Base-by-base conservation (phyloP, 2,888 invertebrate species). In the Artemia sinica region DNA sequence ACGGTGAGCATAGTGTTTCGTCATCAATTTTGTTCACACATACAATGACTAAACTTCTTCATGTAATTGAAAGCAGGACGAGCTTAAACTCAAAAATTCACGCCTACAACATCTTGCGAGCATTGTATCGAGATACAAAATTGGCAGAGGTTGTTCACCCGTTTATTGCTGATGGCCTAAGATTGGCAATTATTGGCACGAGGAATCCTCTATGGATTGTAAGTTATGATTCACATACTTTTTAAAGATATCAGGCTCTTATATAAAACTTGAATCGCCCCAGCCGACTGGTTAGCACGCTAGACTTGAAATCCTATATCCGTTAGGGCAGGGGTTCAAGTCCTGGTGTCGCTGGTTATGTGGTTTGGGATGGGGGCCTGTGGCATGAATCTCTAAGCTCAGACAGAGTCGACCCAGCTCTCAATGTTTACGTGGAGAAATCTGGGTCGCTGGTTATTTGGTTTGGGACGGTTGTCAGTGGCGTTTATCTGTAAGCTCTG, bases 71-170 rank as follows among this genome's bases (percentile, higher is more conserved):
- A 28, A 74, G 76, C 11, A 68, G 68, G 66, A 14, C 68, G 12
- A n/a, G 66, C 50, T 72, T 74, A 0, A 71, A 84, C 70, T 80
- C 82, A 0, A 82, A 85, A 71, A 84, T 86, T 50, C 95, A 94
- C 78, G 84, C 88, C n/a, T 78, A 91, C 74, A 94, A 96, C 78
- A 87, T 93, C 69, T 79, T 95, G 72, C 82, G 93, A 72, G 86
- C 89, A 0, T 77, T 96, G 63, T 88, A 85, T 76, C 83, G 88
- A 51, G 86, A 89, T 77, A 83, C 88, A 4, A 82, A 85, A 72
- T 80, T 96, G 63, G 85, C 86, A 13, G 89, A 89, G 71, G 79
- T 83, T 70, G 84, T 88, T 0, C 81, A 82, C 65, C 81, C 84
- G 6, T 88, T 84, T 77, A 83, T 89, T 11, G 84, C 84, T 0